A percentile compares a stretch with the other conserved stretches of the same genome.
These are phyloP conservation scores for Drosophila repleta DNA, from an alignment of 1,140 invertebrate species.

Conservation along the genomic window DNA sequence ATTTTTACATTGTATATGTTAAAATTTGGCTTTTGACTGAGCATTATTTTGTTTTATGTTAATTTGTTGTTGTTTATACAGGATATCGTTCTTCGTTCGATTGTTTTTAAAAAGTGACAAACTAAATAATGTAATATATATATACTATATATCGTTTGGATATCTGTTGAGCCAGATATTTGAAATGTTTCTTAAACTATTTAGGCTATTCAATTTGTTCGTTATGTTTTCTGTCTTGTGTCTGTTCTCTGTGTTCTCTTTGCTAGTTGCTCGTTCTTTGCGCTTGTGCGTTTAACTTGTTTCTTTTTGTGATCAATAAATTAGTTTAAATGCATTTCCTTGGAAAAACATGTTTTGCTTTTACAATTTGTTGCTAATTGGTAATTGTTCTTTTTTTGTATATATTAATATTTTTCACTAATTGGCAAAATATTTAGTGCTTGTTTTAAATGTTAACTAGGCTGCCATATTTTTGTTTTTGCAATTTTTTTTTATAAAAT, in stretches of 20 bases:
- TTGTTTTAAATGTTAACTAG: constrained; percentile 74
- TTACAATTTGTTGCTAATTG: constrained; percentile 34
- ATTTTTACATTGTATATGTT: constrained; percentile 72
- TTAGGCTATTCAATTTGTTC: constrained; percentile 41
- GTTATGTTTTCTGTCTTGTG: constrained; percentile 34
- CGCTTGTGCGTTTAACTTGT: constrained; percentile 35
- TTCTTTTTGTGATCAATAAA: constrained; percentile 48
- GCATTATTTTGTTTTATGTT: constrained; percentile 67
- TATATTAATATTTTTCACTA: constrained; percentile 52
- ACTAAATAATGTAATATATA: constrained; percentile 53
- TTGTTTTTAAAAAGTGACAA: constrained; percentile 53
- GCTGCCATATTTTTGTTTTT: constrained; percentile 55
- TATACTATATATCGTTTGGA: constrained; percentile 16
- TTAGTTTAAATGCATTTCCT: constrained; percentile 72
- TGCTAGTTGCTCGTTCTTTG: constrained; percentile 10
- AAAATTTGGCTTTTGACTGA: constrained; percentile 79
- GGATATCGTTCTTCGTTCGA: constrained; percentile 50
- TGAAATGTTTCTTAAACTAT: constrained; percentile 48
- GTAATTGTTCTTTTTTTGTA: constrained; percentile 6
- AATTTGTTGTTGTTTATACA: constrained; percentile 57
- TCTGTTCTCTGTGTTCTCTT: constrained; percentile 16
- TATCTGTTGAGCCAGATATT: neutral
- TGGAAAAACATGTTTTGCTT: constrained; percentile 42
- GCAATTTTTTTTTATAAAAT: constrained; percentile 63
- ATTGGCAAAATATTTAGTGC: constrained; percentile 62